Percentiles rank a stretch among this genome's conserved stretches.
These are phyloP conservation scores for Adrianichthys oophorus DNA, from an alignment of 2,797 vertebrate genomes.

Conservation along the genomic window DNA sequence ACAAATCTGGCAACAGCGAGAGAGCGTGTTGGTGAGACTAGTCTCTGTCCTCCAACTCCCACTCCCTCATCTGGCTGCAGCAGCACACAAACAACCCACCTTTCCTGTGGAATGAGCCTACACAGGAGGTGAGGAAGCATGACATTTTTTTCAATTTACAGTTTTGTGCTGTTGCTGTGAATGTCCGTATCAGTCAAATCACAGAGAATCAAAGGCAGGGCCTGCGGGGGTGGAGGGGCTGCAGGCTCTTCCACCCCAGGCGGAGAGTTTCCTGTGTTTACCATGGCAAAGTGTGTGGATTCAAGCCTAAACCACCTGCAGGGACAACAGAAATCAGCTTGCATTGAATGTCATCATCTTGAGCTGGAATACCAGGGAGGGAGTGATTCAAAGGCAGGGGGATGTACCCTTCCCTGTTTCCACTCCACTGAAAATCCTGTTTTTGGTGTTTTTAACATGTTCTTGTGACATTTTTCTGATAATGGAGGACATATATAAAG, in stretches of 20 bases:
- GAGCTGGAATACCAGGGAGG: background rate
- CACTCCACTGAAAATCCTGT: background rate
- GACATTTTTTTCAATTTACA: slow-evolving; percentile 22
- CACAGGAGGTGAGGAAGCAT: slow-evolving; percentile 8
- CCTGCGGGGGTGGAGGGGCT: slow-evolving; percentile 54
- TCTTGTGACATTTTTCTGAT: too few species aligned
- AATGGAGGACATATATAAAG: too few species aligned
- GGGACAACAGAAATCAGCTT: slow-evolving; percentile 6
- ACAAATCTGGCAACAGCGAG: slow-evolving; percentile 59
- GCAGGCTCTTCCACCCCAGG: slow-evolving; percentile 31
- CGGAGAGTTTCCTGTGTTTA: slow-evolving; percentile 30
- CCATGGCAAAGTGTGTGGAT: slow-evolving; percentile 25
- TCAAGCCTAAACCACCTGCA: slow-evolving; percentile 22
- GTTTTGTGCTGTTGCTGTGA: slow-evolving; percentile 20
- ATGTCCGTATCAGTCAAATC: slow-evolving; percentile 53
- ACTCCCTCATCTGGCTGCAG: slow-evolving; percentile 53
- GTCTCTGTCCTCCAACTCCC: slow-evolving; percentile 49
- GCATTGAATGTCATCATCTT: slow-evolving; percentile 4
- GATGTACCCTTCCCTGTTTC: background rate
- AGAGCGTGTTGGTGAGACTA: slow-evolving; percentile 44
- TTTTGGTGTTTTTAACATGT: background rate
- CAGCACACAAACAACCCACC: background rate
- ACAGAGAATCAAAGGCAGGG: slow-evolving; percentile 45
- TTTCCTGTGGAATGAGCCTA: slow-evolving; percentile 1
- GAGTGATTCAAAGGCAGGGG: background rate